Evolutionary conservation across 2,113 vertebrate species (phyloP).

Genomic region (Ramphastos sulfuratus): DNA sequence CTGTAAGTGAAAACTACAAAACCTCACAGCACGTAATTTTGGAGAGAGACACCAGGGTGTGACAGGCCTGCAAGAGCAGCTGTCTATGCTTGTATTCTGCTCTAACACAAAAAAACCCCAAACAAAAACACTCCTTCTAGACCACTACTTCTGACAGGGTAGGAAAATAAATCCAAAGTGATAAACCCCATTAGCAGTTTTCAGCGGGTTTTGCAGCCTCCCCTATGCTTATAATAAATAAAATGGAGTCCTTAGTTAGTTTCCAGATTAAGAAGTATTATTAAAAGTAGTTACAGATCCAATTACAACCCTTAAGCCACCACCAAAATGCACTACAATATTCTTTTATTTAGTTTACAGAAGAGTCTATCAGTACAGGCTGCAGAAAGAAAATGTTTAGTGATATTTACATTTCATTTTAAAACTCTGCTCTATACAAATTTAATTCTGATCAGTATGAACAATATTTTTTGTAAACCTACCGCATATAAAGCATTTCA

Average conservation of each 20-base stretch:
- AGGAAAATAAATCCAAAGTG: background rate
- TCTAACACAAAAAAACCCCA: background rate
- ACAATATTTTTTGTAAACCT: constrained; percentile 88
- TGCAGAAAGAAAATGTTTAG: constrained; percentile 91
- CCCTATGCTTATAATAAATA: background rate
- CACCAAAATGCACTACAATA: constrained; percentile 83
- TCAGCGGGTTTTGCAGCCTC: background rate
- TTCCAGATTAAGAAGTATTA: background rate
- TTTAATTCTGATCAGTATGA: constrained; percentile 98
- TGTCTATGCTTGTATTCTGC: background rate
- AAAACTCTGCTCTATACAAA: constrained; percentile 97
- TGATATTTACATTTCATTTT: constrained; percentile 97
- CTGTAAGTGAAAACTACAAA: background rate
- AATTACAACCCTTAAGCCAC: constrained; percentile 56
- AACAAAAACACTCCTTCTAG: background rate
- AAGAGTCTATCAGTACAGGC: constrained; percentile 92
- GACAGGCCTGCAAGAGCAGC: background rate
- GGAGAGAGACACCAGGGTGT: background rate
- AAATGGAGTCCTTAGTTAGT: background rate
- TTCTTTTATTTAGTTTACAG: constrained; percentile 96
- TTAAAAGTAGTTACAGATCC: background rate
- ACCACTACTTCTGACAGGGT: background rate
- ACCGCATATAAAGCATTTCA: constrained; percentile 90
- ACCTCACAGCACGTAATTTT: accelerated
- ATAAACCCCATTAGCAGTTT: background rate